These are phyloP conservation scores for Turdus rufiventris DNA, from an alignment of 2,113 vertebrate species.

Conservation along the genomic window DNA sequence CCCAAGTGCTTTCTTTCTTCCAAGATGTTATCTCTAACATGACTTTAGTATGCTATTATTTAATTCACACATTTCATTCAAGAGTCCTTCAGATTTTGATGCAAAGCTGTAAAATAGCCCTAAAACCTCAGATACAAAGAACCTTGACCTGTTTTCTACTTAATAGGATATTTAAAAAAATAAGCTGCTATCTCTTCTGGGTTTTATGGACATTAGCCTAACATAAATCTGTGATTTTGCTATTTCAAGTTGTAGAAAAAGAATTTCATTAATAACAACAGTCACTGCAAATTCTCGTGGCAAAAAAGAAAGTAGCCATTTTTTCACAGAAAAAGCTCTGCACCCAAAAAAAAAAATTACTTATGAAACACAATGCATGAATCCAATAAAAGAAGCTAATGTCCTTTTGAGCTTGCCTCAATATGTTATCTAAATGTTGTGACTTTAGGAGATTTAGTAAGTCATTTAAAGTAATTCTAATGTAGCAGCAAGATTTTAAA, in stretches of 20 bases:
- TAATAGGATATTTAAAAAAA: neutral
- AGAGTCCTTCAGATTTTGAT: neutral
- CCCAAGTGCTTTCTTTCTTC: neutral
- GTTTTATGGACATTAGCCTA: neutral
- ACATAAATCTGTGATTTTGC: neutral
- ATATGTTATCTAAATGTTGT: neutral
- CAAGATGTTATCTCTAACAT: neutral
- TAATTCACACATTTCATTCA: neutral
- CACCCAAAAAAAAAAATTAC: neutral
- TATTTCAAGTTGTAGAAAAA: neutral
- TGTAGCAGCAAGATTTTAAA: neutral
- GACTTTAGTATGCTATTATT: neutral
- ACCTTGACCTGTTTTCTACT: neutral
- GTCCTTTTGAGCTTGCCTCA: neutral
- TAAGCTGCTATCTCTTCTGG: neutral
- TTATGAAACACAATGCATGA: neutral
- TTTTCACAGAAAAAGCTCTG: neutral
- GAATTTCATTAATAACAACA: neutral
- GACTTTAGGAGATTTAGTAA: neutral
- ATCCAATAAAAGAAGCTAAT: neutral
- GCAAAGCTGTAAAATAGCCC: neutral
- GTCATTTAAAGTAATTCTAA: neutral
- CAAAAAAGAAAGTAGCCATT: neutral
- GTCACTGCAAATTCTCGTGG: neutral
- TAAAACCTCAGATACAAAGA: neutral